A percentile compares a stretch with the other conserved stretches of the same genome.
phyloP scores from a whole-genome alignment of 2,888 invertebrate species.

The Drosophila affinis region DNA sequence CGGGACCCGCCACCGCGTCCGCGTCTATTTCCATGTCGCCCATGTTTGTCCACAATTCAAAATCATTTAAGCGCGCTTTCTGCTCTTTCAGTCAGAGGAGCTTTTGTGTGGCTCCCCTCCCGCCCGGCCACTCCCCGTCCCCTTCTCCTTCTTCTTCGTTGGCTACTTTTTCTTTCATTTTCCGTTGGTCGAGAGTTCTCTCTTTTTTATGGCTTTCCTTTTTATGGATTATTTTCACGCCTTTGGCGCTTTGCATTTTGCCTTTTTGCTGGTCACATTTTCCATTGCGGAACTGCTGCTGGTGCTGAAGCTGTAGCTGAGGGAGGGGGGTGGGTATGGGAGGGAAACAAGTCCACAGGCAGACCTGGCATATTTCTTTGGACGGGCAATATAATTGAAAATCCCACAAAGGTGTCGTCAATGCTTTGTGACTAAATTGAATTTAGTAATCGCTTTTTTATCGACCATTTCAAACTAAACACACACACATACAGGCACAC shows the following conservation, averaged over 20 bases:
- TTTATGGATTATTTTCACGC: slow-evolving; percentile 74
- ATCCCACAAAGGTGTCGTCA: slow-evolving; percentile 76
- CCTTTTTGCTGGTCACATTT: slow-evolving; percentile 50
- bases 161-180: slow-evolving; percentile 17
- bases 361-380: slow-evolving; percentile 68
- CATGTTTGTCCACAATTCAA: slow-evolving; percentile 71
- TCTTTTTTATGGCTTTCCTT: slow-evolving; percentile 45
- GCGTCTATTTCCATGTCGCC: slow-evolving; percentile 44
- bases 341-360: slow-evolving; percentile 10
- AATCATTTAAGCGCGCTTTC: slow-evolving; percentile 72
- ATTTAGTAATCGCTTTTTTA: slow-evolving; percentile 73
- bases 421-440: slow-evolving; percentile 77
- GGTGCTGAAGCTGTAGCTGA: neutral
- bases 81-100: slow-evolving; percentile 43
- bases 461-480: slow-evolving; percentile 51
- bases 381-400: slow-evolving; percentile 72
- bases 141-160: slow-evolving; percentile 3
- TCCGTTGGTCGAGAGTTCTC: slow-evolving; percentile 3
- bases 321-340: neutral
- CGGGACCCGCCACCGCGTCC: slow-evolving; percentile 3
- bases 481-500: neutral
- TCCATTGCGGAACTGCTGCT: slow-evolving; percentile 1
- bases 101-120: slow-evolving; percentile 17
- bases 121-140: too few relatives aligned
- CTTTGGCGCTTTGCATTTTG: slow-evolving; percentile 66